A percentile compares a stretch with the other conserved stretches of the same genome.
Evolutionary conservation across 2,113 vertebrate genomes (phyloP).

Genomic region (Grallaria varia): DNA sequence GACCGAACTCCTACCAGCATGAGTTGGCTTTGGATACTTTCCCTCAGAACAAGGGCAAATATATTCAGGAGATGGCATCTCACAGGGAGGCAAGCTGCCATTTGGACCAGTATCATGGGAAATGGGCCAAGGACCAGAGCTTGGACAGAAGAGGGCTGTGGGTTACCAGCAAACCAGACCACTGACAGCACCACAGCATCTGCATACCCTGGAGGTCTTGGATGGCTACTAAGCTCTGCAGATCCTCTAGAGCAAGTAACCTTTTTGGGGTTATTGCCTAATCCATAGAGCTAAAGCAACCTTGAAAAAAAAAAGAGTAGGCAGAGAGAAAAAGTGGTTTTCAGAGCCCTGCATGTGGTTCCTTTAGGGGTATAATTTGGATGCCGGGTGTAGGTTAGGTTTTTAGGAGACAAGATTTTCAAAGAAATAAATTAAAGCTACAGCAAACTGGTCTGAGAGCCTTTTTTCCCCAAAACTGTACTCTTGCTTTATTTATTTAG

Average conservation of each 20-base stretch:
- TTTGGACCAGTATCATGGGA: background rate
- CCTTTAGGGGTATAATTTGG: background rate
- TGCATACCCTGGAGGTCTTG: background rate
- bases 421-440: conserved; percentile 12
- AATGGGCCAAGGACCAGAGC: background rate
- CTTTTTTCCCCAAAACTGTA: background rate
- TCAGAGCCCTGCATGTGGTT: background rate
- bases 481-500: conserved; percentile 9
- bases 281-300: background rate
- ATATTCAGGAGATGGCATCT: background rate
- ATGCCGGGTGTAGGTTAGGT: background rate
- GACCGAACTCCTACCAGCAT: background rate
- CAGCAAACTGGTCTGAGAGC: background rate
- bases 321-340: background rate
- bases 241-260: background rate
- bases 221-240: background rate
- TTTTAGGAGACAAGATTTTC: background rate
- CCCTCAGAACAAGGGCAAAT: background rate
- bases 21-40: background rate
- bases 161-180: background rate
- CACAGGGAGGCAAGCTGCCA: conserved; percentile 5
- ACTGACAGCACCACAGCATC: background rate
- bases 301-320: background rate
- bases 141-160: background rate
- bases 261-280: background rate